Evolutionary conservation across 2,888 invertebrate species (phyloP).

Genomic region (Catocala nupta): DNA sequence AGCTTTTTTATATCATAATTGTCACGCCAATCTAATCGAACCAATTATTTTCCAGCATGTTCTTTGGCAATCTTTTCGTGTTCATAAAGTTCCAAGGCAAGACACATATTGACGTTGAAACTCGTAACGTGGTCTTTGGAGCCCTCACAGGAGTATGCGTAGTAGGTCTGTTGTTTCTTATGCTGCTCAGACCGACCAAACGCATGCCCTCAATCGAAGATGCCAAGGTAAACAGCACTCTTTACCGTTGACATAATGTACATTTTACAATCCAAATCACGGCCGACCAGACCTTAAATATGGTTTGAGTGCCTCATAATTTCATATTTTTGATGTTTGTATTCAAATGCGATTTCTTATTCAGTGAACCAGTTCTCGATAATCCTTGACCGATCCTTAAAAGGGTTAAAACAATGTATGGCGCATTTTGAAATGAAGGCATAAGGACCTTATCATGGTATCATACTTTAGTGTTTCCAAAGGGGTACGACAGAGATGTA

Average conservation of each 20-base stretch:
- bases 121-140: constrained; percentile 93
- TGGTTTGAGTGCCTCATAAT: constrained; percentile 24
- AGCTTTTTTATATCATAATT: no score
- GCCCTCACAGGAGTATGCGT: constrained; percentile 92
- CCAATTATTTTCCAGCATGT: constrained; percentile 90
- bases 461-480: no score
- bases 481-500: no score
- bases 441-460: no score
- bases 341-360: constrained; percentile 9
- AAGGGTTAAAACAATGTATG: neutral
- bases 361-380: constrained; percentile 3
- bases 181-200: constrained; percentile 88
- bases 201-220: constrained; percentile 72
- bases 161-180: constrained; percentile 90
- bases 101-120: constrained; percentile 90
- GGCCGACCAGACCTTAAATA: constrained; percentile 32
- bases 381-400: constrained; percentile 1
- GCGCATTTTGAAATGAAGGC: neutral
- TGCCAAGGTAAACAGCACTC: constrained; percentile 70
- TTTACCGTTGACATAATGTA: constrained; percentile 21
- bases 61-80: constrained; percentile 98
- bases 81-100: constrained; percentile 96
- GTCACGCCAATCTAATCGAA: no score
- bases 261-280: constrained; percentile 26
- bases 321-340: constrained; percentile 35